Conservation (phyloP, 1,140 invertebrate genomes). For the Lasioglossum albipes region DNA sequence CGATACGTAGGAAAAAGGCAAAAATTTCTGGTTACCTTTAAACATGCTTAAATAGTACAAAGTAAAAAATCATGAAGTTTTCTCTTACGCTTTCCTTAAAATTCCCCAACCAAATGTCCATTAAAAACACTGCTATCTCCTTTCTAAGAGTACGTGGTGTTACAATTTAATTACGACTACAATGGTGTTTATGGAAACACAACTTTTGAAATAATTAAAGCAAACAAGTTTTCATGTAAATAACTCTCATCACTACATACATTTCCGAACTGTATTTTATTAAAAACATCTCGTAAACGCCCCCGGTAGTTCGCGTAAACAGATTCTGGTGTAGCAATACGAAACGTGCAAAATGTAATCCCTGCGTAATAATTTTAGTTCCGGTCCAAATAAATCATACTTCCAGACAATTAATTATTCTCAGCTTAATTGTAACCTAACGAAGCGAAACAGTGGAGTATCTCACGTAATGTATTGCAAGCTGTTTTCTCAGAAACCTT, state of each 20-base stretch:
- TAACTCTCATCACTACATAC: not conserved
- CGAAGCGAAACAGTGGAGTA: not conserved
- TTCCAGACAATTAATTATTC: not conserved
- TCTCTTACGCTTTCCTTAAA: too few species aligned
- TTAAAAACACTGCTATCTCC: too few species aligned
- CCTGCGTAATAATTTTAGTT: not conserved
- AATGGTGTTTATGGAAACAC: too few species aligned
- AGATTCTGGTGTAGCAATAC: not conserved
- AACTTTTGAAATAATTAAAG: too few species aligned
- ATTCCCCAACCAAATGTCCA: too few species aligned
- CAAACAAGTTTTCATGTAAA: not conserved
- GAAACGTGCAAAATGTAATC: not conserved
- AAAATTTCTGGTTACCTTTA: too few species aligned
- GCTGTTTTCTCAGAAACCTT: not conserved
- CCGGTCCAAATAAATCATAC: not conserved
- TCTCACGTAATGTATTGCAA: slow-evolving; percentile 26
- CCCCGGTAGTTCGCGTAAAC: not conserved
- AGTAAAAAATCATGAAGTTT: too few species aligned
- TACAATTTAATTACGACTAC: too few species aligned
- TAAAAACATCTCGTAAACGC: not conserved
- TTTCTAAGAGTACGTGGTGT: too few species aligned
- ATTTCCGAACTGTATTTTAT: not conserved
- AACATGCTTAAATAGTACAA: too few species aligned
- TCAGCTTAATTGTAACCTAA: not conserved
- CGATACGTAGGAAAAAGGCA: too few species aligned